phyloP scores from a whole-genome alignment of 2,888 invertebrate genomes.

The Drosophila anceps region DNA sequence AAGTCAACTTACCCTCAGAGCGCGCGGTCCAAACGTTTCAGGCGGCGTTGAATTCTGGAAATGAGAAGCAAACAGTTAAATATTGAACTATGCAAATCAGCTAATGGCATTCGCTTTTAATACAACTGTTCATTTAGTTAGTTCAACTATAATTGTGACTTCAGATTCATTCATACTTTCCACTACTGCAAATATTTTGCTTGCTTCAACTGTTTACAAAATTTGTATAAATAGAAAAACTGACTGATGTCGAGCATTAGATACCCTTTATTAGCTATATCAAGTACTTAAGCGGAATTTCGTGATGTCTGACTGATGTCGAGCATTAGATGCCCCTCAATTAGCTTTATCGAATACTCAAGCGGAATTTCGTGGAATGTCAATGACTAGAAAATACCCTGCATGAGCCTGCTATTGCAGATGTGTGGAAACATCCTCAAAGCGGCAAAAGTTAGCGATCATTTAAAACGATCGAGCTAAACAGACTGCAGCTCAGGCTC shows the following conservation, averaged over 20 bases:
- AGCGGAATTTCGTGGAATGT: too few species aligned
- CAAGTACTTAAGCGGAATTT: too few species aligned
- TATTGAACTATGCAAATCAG: slow-evolving; percentile 1
- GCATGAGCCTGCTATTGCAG: too few species aligned
- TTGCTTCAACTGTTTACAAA: background rate
- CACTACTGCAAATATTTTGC: background rate
- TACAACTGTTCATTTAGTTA: background rate
- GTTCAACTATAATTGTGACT: background rate
- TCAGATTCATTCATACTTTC: slow-evolving; percentile 2
- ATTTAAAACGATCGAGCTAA: too few species aligned
- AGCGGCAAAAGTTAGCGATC: too few species aligned
- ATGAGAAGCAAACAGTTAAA: slow-evolving; percentile 3
- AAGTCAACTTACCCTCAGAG: slow-evolving; percentile 21
- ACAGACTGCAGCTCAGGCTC: too few species aligned
- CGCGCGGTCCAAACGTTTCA: background rate
- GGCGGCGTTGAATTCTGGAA: background rate
- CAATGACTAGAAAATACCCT: too few species aligned
- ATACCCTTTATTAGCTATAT: too few species aligned
- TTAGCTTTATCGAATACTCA: too few species aligned
- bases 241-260: background rate
- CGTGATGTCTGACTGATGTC: too few species aligned
- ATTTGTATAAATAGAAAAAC: background rate
- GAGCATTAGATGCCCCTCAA: too few species aligned
- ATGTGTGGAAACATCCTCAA: too few species aligned
- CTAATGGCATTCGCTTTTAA: background rate